Evolutionary conservation across 2,797 vertebrate species (phyloP), one percentile per base, ranked within the genome.

Genomic region (Synanceia verrucosa): DNA sequence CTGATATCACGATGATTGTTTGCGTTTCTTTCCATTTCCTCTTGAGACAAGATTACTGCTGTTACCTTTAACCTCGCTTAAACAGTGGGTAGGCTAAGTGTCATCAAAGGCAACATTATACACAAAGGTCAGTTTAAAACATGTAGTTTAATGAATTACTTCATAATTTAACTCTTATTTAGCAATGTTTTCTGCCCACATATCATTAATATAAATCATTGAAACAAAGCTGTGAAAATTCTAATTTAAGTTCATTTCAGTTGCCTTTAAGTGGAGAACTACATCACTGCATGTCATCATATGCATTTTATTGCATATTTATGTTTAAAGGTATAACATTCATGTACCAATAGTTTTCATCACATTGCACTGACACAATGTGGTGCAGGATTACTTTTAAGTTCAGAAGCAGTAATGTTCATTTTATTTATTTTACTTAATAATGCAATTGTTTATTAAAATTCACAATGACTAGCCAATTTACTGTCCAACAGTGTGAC

Each of bases 11-110:
- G 71, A 33, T 83, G 76, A 57, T 26, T 88, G 70, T 87, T 88
- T 76, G 79, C 29, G 4, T 84, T 83, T 62, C 59, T 29, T 53
- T 58, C 29, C 59, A 58, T 79, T 78, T 69, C 50, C 9, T 78
- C 50, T 34, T 37, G 39, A 76, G 47, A 78, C 62, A 58, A 85
- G 84, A 89, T 88, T 68, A 81, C 51, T 23, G 24, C 21, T 59
- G 43, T 53, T 23, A 85, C 79, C 89, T 90, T 91, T 89, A 68
- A 73, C 80, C 86, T 81, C 53, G 37, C 39, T 43, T 29, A 26
- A 37, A 68, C 61, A 64, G 57, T 43, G 7, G 46, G 23, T 43
- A 43, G 18, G 39, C 39, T 28, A 68, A 73, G 82, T 79, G 76
- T 79, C 13, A 81, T 87, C 81, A 82, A 50, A 52, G 10, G 34